Conservation (phyloP, 2,797 vertebrate genomes). For the Prionace glauca region DNA sequence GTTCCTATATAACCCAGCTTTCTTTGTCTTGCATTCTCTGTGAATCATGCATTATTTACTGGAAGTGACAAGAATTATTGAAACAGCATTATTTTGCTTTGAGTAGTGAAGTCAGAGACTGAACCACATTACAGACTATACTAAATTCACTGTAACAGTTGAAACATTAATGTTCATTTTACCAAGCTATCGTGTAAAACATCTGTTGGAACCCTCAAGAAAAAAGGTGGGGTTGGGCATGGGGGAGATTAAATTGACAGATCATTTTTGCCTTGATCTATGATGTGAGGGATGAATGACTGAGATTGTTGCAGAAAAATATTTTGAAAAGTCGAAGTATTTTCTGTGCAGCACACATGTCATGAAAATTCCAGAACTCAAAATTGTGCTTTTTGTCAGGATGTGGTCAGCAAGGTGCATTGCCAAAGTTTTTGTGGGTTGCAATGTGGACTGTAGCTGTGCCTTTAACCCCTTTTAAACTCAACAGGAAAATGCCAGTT, state of each 20-base stretch:
- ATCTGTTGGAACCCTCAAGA: not conserved
- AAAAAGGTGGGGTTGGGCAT: not conserved
- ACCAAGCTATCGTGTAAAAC: not conserved
- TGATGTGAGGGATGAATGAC: not conserved
- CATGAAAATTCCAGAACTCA: conserved; percentile 22
- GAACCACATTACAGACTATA: not conserved
- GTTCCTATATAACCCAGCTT: not conserved
- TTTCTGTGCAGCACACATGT: conserved; percentile 21
- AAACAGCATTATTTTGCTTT: not conserved
- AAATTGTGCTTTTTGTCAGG: conserved; percentile 24
- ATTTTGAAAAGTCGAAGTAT: conserved; percentile 32
- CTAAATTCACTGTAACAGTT: not conserved
- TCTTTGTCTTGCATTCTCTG: not conserved
- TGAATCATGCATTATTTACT: not conserved
- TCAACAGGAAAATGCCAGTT: conserved; percentile 8
- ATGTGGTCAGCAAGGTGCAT: conserved; percentile 27
- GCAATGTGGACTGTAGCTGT: not conserved
- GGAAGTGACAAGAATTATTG: not conserved
- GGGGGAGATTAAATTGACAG: not conserved
- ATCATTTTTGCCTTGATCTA: conserved; percentile 1
- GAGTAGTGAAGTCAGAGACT: not conserved
- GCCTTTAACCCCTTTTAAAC: conserved; percentile 7
- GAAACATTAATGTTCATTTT: not conserved
- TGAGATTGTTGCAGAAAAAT: conserved; percentile 25
- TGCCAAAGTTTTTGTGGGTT: conserved; percentile 27